Base-by-base conservation (phyloP, 2,888 invertebrate genomes). In the Priapulus caudatus region DNA sequence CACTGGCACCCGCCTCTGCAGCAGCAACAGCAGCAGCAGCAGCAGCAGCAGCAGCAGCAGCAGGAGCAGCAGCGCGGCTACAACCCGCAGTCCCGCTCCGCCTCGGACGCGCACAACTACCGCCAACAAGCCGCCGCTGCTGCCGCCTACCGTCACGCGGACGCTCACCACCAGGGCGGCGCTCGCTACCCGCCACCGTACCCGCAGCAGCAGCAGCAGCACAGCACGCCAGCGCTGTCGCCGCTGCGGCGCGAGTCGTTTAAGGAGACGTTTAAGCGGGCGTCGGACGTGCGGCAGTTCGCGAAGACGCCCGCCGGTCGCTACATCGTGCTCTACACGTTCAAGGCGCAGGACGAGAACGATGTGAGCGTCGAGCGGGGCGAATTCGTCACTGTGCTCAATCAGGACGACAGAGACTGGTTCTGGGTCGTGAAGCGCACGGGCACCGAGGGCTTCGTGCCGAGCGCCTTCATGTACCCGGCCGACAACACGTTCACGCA, bases 361-460 rank as follows among this genome's bases (percentile, higher is more conserved):
- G 93, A 93, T 69, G 84, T 92, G 0, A 87, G 86, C 43, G 92
- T 93, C 1, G 88, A 90, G 64, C 76, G 90, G 47, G 92, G 92
- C 0, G 92, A 93, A 69, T 87, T 92, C 73, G 90, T 93, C n/a
- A 91, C 91, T 53, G 88, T 93, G 15, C 73, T 93, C 10, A 93
- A 93, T 72, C 79, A 87, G 64, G 92, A 92, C 69, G 92, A 93
- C 72, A 85, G 88, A 0, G 91, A 92, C 71, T 52, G 52, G 52
- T 92, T 85, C 70, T 93, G 92, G 92, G 87, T 93, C 50, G 83
- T 89, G 43, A 78, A 90, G 60, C 85, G 85, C 60, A 89, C 92
- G 66, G 89, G 88, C 0, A 87, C 88, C 63, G 92, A 93, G 72
- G 93, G 93, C 1, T 93, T 93, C 70, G 91, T 93, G 50, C 93